These are phyloP conservation scores for Neodiprion virginianus DNA, from an alignment of 1,140 invertebrate genomes.

Conservation along the genomic window DNA sequence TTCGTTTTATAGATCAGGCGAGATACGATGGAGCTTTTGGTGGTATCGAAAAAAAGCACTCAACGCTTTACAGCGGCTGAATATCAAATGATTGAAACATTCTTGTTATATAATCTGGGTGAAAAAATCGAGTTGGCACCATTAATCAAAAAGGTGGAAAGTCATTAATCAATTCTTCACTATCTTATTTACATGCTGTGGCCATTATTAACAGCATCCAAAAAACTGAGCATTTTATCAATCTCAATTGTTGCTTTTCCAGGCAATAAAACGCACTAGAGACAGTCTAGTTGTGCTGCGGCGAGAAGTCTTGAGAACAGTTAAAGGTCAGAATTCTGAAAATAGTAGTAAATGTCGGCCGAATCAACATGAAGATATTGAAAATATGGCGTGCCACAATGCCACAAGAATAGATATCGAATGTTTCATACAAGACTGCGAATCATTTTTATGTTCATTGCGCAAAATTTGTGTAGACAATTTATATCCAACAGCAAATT, in stretches of 20 bases:
- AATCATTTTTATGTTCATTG: constrained; percentile 62
- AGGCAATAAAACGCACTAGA: constrained; percentile 51
- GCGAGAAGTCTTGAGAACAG: constrained; percentile 35
- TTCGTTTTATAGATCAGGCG: constrained; percentile 54
- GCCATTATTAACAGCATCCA: constrained; percentile 37
- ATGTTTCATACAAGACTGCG: constrained; percentile 34
- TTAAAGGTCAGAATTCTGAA: constrained; percentile 32
- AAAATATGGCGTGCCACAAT: constrained; percentile 36
- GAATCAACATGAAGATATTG: constrained; percentile 39
- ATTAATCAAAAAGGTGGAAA: constrained; percentile 69
- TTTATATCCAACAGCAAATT: constrained; percentile 75
- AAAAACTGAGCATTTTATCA: constrained; percentile 19
- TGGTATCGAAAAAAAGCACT: constrained; percentile 79
- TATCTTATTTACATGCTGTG: constrained; percentile 21
- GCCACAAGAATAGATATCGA: constrained; percentile 36
- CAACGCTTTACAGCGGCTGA: constrained; percentile 69
- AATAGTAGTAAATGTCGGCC: constrained; percentile 28
- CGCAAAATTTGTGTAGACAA: constrained; percentile 63
- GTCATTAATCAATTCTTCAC: background rate
- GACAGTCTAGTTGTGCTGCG: constrained; percentile 44
- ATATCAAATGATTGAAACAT: constrained; percentile 71
- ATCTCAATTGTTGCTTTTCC: background rate
- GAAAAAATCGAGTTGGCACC: constrained; percentile 70
- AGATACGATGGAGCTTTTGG: constrained; percentile 70
- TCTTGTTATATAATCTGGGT: constrained; percentile 75